These are phyloP conservation scores for Psilopogon haemacephalus DNA, from an alignment of 2,113 vertebrate species.

Conservation along the genomic window DNA sequence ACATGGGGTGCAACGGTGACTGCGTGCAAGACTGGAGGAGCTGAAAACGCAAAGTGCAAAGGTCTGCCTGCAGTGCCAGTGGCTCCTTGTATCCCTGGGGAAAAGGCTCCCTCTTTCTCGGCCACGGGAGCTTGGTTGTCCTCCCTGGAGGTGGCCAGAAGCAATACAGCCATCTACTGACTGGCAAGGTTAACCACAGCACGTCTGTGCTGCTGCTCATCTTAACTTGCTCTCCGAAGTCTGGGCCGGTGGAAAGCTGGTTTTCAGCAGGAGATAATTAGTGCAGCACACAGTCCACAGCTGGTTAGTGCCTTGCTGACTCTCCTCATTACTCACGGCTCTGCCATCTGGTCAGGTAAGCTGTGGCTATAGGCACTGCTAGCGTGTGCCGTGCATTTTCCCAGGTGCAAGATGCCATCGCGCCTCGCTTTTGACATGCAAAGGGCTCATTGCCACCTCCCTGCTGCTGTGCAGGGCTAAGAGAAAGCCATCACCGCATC, in stretches of 20 bases:
- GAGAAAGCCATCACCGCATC: neutral
- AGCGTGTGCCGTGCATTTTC: neutral
- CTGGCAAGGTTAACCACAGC: conserved; percentile 27
- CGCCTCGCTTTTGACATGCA: neutral
- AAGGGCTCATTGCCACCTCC: neutral
- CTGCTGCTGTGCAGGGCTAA: neutral
- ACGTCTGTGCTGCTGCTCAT: neutral
- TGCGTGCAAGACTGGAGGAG: neutral
- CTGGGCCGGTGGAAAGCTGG: neutral
- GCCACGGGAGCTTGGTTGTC: neutral
- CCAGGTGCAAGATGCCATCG: neutral
- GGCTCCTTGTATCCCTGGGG: neutral
- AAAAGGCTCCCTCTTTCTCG: neutral
- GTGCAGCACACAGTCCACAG: neutral
- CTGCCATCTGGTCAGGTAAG: conserved; percentile 25
- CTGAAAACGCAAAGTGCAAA: neutral
- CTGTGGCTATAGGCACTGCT: neutral
- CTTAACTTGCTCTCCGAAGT: neutral
- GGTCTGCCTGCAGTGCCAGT: neutral
- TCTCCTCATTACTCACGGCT: conserved; percentile 14
- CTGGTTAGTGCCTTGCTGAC: neutral
- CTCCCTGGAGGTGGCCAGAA: conserved; percentile 3
- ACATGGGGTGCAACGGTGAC: too few relatives aligned
- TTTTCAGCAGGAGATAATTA: conserved; percentile 38
- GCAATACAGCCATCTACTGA: conserved; percentile 69